Evolutionary conservation across 2,113 vertebrate species (phyloP), one percentile per base, ranked within the genome.

Genomic region (Cepphus grylle): DNA sequence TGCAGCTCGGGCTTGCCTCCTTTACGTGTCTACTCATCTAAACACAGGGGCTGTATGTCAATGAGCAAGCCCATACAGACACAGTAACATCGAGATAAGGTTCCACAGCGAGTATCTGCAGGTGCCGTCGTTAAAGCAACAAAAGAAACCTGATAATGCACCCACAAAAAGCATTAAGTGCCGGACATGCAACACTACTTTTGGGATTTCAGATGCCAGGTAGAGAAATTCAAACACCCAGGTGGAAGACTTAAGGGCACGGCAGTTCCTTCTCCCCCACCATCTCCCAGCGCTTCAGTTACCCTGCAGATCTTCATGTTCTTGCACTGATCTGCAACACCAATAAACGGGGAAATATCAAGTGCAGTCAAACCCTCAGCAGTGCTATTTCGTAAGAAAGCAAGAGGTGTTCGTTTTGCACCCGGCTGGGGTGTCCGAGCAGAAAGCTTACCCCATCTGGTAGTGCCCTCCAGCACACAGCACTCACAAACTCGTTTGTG

Each of bases 401-500:
- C 25, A 90, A 45, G 49, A 88, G 61, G n/a, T 29, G 81, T 65
- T 55, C 12, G 26, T 52, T 47, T 49, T 4, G 3, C 42, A 70
- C 29, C 43, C 2, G 0, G n/a, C 22, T 49, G n/a, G 32, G 32
- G 49, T 58, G 78, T 62, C 40, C 42, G 11, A 78, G 45, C 22
- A 73, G 32, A 73, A 96, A 94, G 94, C 99, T 99, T 97, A 99
- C 99, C 98, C 99, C 99, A 80, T 99, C 99, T 58, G 99, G 99
- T 74, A 99, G 97, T 13, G 99, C 99, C 85, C 99, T 98, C 99
- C 99, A 99, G 98, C 99, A 99, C 43, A 99, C 99, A 4, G 99
- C 99, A 90, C 99, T 99, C 97, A 99, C 99, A 98, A 99, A 99
- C 97, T 99, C 99, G 56, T 99, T 99, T 89, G 99, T 99, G 97